Conservation (phyloP, 1,140 invertebrate genomes). For the Drosophila neocordata region DNA sequence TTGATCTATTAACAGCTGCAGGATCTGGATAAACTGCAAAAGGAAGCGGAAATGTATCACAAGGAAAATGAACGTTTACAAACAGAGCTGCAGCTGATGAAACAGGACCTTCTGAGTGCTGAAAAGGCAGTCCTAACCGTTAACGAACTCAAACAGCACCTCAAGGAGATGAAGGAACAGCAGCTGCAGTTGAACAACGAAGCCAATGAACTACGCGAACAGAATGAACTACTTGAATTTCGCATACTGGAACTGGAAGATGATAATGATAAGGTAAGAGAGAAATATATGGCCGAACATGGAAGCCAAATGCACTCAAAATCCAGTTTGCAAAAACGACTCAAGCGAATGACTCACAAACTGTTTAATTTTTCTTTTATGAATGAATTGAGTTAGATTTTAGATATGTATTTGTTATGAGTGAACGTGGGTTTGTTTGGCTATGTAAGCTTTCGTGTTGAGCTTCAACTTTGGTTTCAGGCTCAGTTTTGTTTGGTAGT, state of each 20-base stretch:
- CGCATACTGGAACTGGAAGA: conserved; percentile 84
- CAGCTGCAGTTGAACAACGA: conserved; percentile 82
- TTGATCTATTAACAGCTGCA: conserved; percentile 62
- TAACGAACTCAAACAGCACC: conserved; percentile 69
- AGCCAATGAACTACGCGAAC: conserved; percentile 83
- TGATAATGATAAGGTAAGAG: conserved; percentile 81
- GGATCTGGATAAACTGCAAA: conserved; percentile 79
- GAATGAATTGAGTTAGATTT: conserved; percentile 64
- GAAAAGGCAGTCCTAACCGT: conserved; percentile 61
- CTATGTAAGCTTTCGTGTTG: conserved; percentile 27
- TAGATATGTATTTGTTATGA: conserved; percentile 22
- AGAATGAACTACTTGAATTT: conserved; percentile 84
- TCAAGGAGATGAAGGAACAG: conserved; percentile 78
- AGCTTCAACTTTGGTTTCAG: conserved; percentile 33
- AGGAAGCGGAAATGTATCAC: conserved; percentile 77
- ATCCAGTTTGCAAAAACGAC: conserved; percentile 45
- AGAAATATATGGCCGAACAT: background rate
- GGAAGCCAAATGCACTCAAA: conserved; percentile 38
- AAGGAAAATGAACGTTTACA: conserved; percentile 75
- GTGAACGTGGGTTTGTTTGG: conserved; percentile 20
- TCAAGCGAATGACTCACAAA: conserved; percentile 20
- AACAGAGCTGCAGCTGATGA: conserved; percentile 72
- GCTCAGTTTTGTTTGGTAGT: conserved; percentile 53
- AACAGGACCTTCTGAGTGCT: conserved; percentile 70
- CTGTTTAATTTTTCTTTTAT: conserved; percentile 44